Evolutionary conservation across 2,113 vertebrate species (phyloP).

Genomic region (Ranitomeya imitator): DNA sequence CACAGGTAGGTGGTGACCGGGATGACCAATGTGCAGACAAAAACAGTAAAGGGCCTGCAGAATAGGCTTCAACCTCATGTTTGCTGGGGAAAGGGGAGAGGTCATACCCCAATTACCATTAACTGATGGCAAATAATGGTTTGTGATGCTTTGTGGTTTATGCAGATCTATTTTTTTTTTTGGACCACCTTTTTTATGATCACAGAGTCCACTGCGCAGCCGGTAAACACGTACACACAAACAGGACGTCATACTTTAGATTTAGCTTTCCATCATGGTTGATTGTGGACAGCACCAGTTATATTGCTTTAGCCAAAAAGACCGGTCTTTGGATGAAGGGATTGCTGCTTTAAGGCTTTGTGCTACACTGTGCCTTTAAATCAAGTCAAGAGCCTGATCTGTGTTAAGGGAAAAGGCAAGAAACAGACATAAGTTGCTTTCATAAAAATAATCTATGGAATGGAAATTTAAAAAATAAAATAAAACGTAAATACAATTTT

Average conservation of each 20-base stretch:
- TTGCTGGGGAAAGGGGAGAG: too few species aligned
- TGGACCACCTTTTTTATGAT: not conserved
- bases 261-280: not conserved
- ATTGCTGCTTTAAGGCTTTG: constrained; percentile 54
- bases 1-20: too few species aligned
- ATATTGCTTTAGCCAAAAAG: constrained; percentile 49
- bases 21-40: too few species aligned
- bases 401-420: not conserved
- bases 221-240: not conserved
- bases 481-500: not conserved
- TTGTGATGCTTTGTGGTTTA: not conserved
- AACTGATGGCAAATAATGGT: too few species aligned
- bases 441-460: constrained; percentile 38
- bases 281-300: constrained; percentile 34
- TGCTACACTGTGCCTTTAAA: constrained; percentile 45
- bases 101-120: too few species aligned
- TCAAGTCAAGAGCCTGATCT: constrained; percentile 2
- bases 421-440: not conserved
- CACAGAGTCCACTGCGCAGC: not conserved
- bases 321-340: constrained; percentile 52
- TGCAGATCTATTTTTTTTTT: not conserved
- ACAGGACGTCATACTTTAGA: not conserved
- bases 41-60: too few species aligned
- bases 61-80: not conserved
- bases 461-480: not conserved